Evolutionary conservation across 2,113 vertebrate genomes (phyloP).

Genomic region (Phaethornis superciliosus): DNA sequence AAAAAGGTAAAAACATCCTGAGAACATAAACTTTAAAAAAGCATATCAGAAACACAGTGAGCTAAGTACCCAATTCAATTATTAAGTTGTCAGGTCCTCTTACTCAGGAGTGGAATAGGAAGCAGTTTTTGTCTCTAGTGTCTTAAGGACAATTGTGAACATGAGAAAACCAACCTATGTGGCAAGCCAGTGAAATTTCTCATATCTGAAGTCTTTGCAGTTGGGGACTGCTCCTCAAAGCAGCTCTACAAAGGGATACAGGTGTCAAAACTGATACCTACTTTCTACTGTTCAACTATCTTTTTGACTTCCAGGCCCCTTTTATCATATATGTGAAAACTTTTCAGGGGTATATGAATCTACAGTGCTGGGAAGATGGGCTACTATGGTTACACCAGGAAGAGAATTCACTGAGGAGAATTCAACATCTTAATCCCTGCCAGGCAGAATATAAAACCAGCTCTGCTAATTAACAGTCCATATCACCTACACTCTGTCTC

Average conservation of each 20-base stretch:
- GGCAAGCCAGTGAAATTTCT: not conserved
- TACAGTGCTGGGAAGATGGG: not conserved
- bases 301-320: not conserved
- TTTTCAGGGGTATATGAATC: not conserved
- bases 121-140: not conserved
- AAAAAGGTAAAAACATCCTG: not conserved
- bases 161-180: not conserved
- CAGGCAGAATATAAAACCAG: not conserved
- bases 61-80: not conserved
- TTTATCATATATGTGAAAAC: not conserved
- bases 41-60: not conserved
- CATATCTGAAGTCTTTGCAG: not conserved
- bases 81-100: constrained; percentile 11
- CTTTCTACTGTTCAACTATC: not conserved
- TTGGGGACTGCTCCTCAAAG: not conserved
- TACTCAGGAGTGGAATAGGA: not conserved
- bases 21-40: not conserved
- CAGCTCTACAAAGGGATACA: not conserved
- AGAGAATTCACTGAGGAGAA: not conserved
- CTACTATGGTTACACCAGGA: not conserved
- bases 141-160: not conserved
- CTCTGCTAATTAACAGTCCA: not conserved
- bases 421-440: not conserved
- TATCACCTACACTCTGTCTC: not conserved
- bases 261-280: not conserved